A percentile compares a stretch with the other conserved stretches of the same genome.
These are phyloP conservation scores for Salminus brasiliensis DNA, from an alignment of 2,113 vertebrate genomes.

Conservation along the genomic window DNA sequence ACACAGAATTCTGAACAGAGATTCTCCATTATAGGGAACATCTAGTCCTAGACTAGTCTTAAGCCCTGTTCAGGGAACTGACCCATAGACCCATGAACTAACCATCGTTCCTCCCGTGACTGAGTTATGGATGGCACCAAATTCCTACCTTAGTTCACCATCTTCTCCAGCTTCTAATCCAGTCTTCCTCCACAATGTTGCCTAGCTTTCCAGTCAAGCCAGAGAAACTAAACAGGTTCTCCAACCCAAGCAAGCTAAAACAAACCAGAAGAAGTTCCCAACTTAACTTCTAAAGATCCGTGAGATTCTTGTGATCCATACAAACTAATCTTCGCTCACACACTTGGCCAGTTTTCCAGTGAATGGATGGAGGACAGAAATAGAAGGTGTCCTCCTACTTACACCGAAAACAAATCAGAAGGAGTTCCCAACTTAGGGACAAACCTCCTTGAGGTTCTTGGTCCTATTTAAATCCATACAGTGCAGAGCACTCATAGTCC, in stretches of 20 bases:
- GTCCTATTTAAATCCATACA: constrained; percentile 2
- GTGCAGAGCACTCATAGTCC: constrained; percentile 2
- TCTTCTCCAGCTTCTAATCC: neutral
- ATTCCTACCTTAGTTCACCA: constrained; percentile 28
- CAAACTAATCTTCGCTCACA: neutral
- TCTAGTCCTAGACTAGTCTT: too few relatives aligned
- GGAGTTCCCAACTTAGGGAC: neutral
- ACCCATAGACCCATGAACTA: too few relatives aligned
- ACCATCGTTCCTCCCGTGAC: too few relatives aligned
- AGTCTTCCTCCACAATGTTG: too few relatives aligned
- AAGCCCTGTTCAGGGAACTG: too few relatives aligned
- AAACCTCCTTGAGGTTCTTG: neutral
- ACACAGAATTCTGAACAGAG: too few relatives aligned
- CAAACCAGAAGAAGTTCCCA: neutral
- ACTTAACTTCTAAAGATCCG: neutral
- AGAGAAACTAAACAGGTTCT: too few relatives aligned
- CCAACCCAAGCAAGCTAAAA: too few relatives aligned
- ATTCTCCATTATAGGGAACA: too few relatives aligned
- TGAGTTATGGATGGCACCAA: too few relatives aligned
- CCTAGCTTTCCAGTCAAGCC: too few relatives aligned
- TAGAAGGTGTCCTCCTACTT: neutral
- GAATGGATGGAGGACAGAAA: neutral
- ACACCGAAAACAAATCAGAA: neutral
- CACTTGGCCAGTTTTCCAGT: neutral
- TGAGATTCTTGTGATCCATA: neutral